These are phyloP conservation scores for Hycleus phaleratus DNA, from an alignment of 1,140 invertebrate genomes.

Conservation along the genomic window DNA sequence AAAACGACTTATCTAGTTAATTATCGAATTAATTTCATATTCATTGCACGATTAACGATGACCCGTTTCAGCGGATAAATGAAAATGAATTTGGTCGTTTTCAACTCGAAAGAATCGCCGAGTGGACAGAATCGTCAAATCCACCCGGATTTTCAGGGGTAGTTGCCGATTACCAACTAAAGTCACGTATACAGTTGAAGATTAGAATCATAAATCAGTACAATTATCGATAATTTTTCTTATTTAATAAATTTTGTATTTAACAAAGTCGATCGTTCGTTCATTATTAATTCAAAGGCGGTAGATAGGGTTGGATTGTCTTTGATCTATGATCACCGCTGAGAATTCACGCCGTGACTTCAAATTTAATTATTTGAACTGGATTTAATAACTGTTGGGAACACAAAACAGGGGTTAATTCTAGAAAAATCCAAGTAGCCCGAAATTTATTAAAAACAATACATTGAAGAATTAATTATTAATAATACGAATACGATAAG, in stretches of 20 bases:
- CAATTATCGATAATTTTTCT: neutral
- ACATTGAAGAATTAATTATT: conserved; percentile 3
- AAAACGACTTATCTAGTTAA: too few relatives aligned
- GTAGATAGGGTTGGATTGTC: conserved; percentile 4
- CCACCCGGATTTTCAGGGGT: neutral
- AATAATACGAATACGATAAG: conserved; percentile 5
- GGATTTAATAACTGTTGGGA: conserved; percentile 11
- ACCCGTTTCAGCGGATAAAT: too few relatives aligned
- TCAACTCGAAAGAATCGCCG: neutral
- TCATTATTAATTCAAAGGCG: neutral
- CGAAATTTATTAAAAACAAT: neutral
- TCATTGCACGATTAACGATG: too few relatives aligned
- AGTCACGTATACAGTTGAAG: neutral
- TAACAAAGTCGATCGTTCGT: conserved; percentile 5
- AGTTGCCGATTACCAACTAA: neutral
- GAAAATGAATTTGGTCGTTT: too few relatives aligned
- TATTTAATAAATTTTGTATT: conserved; percentile 7
- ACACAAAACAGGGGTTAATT: neutral
- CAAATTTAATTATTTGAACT: conserved; percentile 13
- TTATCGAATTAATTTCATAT: too few relatives aligned
- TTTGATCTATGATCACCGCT: conserved; percentile 16
- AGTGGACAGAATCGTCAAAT: conserved; percentile 1
- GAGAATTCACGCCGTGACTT: conserved; percentile 14
- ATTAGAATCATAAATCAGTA: neutral
- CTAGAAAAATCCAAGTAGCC: too few relatives aligned